Evolutionary conservation across 35 echinoderm and acorn worm genomes (phyloP).

Genomic region (Holothuria glaberrima): DNA sequence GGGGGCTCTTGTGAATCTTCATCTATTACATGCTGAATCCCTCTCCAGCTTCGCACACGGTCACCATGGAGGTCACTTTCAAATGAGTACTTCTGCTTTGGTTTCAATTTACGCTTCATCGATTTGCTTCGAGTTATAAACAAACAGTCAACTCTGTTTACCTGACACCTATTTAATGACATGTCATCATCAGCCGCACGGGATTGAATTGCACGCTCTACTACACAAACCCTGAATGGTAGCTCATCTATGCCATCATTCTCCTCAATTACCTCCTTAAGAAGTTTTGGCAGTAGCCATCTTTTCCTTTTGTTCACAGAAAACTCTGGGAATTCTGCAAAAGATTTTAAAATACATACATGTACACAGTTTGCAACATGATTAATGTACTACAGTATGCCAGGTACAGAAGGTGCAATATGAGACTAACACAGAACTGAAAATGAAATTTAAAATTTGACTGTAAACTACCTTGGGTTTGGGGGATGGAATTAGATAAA

Average conservation of each 20-base stretch:
- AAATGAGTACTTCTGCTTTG: conserved; percentile 2
- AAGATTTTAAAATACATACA: no score
- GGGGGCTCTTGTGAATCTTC: not conserved
- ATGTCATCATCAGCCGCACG: no score
- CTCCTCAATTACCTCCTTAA: conserved; percentile 32
- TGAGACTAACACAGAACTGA: no score
- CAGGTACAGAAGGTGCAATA: no score
- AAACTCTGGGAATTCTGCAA: not conserved
- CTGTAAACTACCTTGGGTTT: no score
- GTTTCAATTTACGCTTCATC: not conserved
- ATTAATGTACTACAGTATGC: no score
- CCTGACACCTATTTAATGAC: not conserved
- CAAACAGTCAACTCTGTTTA: not conserved
- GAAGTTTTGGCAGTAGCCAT: conserved; percentile 49
- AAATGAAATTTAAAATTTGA: no score
- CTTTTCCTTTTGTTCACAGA: conserved; percentile 60
- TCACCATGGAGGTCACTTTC: conserved; percentile 19
- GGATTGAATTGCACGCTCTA: not conserved
- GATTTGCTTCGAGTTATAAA: not conserved
- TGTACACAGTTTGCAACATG: no score
- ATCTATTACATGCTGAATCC: not conserved
- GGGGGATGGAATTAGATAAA: no score
- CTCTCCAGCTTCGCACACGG: not conserved
- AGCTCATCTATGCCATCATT: conserved; percentile 11
- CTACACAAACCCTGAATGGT: conserved; percentile 25